Base-by-base conservation (phyloP, 2,888 invertebrate species). In the Chloroclysta siterata region DNA sequence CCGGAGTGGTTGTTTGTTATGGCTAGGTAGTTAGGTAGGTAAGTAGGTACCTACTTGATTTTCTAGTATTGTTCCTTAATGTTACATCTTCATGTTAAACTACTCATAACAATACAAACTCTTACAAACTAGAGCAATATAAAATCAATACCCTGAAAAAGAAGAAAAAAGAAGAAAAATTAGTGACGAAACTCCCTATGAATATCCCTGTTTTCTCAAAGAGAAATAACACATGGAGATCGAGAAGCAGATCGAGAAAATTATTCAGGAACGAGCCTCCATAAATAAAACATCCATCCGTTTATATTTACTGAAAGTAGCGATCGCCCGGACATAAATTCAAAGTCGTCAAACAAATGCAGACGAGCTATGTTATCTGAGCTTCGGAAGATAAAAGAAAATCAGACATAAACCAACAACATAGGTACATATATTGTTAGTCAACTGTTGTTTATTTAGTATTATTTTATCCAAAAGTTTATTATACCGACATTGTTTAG, bases 231-330 rank as follows among this genome's bases (percentile, higher is more conserved):
- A 52, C 53, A 57, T n/a, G 60, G 47, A 47, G 36, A 44, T 11
- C 36, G 8, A 33, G 33, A 47, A 53, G 14, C 51, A 59, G 44
- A 64, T 36, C 29, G 14, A 36, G 6, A 53, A 57, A 53, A 53
- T 57, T 56, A 53, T 65, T 50, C 56, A 48, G 54, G 48, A 46
- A 48, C 60, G 48, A 56, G 60, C 48, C 60, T 54, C 55, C 15
- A 64, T 56, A 64, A 56, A 60, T 64, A 64, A 64, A 63, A 60
- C 60, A 60, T 56, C 10, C 53, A 39, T 64, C 46, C 50, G 36
- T 53, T 51, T 15, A 52, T 60, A 44, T 60, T 54, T 51, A 41
- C 60, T 44, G 56, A 64, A 60, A 53, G 48, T 29, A 51, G 22
- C 3, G 39, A 59, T 56, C 56, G 42, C 53, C 28, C 28, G 47